A percentile compares a stretch with the other conserved stretches of the same genome.
phyloP scores from a whole-genome alignment of 1,140 invertebrate genomes.

The Neodiprion virginianus region DNA sequence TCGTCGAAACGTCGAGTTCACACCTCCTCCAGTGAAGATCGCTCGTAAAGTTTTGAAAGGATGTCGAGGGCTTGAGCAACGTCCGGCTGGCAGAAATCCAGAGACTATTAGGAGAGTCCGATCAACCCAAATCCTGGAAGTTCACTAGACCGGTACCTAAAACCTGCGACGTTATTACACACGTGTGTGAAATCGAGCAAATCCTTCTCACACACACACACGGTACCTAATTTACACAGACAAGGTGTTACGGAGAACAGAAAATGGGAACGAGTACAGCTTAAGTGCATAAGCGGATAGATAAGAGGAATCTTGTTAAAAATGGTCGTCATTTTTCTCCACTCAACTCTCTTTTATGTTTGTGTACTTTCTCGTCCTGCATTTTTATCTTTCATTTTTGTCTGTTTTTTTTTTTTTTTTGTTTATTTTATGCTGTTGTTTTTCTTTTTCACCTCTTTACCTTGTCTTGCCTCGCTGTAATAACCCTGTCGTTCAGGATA shows the following conservation, averaged over 20 bases:
- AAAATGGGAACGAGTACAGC: constrained; percentile 17
- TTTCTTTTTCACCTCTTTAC: constrained; percentile 16
- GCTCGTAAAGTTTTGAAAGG: too few species aligned
- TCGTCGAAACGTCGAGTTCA: too few species aligned
- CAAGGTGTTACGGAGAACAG: constrained; percentile 16
- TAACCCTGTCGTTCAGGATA: too few species aligned
- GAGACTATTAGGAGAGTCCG: too few species aligned
- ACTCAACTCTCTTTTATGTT: constrained; percentile 6
- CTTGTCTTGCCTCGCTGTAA: background rate
- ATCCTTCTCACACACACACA: too few species aligned
- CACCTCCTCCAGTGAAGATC: too few species aligned
- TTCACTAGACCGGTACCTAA: too few species aligned
- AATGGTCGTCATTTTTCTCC: constrained; percentile 34
- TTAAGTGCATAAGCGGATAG: constrained; percentile 22
- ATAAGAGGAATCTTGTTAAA: constrained; percentile 35
- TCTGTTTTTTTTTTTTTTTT: background rate
- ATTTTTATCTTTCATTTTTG: constrained; percentile 11
- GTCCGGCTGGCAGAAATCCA: too few species aligned
- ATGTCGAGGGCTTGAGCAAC: too few species aligned
- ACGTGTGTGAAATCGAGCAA: too few species aligned
- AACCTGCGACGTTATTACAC: too few species aligned
- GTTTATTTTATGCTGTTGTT: constrained; percentile 4
- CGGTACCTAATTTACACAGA: background rate
- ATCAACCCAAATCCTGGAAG: too few species aligned
- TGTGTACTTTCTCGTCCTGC: constrained; percentile 7